A percentile compares a stretch with the other conserved stretches of the same genome.
Evolutionary conservation across 2,113 vertebrate genomes (phyloP).

Genomic region (Mirounga angustirostris): DNA sequence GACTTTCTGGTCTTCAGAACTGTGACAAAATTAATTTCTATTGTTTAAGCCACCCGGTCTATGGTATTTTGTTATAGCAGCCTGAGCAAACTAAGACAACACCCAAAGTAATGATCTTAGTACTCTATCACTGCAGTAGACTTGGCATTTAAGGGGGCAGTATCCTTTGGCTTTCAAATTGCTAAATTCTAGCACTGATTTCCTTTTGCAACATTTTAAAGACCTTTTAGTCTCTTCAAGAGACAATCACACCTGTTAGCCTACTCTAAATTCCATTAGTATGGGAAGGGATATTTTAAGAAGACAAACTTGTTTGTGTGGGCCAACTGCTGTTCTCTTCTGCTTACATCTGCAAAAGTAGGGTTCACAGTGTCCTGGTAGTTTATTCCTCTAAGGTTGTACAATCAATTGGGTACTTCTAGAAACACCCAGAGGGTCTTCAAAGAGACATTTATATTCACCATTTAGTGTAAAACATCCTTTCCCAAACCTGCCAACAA

Average conservation of each 20-base stretch:
- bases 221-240: not conserved
- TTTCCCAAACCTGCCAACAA: constrained; percentile 67
- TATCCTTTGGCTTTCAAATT: not conserved
- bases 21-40: not conserved
- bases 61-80: not conserved
- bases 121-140: not conserved
- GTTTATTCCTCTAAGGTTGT: constrained; percentile 23
- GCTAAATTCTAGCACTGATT: constrained; percentile 13
- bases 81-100: not conserved
- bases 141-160: constrained; percentile 11
- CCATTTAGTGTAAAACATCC: constrained; percentile 72
- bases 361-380: not conserved
- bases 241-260: not conserved
- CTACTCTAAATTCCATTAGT: not conserved
- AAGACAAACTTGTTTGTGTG: constrained; percentile 1
- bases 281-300: constrained; percentile 60
- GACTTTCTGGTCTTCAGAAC: not conserved
- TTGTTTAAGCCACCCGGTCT: not conserved
- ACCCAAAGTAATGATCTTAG: not conserved
- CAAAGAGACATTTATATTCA: constrained; percentile 73
- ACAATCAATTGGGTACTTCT: constrained; percentile 52
- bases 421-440: constrained; percentile 58
- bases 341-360: constrained; percentile 47
- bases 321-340: constrained; percentile 1
- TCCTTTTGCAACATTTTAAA: constrained; percentile 32